Conservation (phyloP, 2,797 vertebrate genomes). For the Neoniphon sammara region DNA sequence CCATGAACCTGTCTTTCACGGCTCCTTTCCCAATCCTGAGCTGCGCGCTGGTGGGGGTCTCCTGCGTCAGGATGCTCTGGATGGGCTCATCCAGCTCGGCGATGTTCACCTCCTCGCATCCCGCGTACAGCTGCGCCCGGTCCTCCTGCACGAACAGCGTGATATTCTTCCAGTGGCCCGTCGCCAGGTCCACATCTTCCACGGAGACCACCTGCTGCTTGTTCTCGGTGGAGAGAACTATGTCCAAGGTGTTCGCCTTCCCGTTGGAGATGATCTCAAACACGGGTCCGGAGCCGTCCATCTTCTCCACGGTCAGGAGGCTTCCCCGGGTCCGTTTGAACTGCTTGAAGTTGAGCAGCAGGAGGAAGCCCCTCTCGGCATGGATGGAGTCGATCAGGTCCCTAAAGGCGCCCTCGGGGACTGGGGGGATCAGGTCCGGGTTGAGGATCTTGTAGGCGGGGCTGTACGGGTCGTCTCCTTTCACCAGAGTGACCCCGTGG, state of each 20-base stretch:
- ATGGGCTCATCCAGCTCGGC: constrained; percentile 92
- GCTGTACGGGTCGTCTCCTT: constrained; percentile 88
- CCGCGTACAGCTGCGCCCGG: constrained; percentile 90
- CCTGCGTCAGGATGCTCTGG: constrained; percentile 91
- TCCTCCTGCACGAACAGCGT: constrained; percentile 94
- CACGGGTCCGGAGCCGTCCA: constrained; percentile 86
- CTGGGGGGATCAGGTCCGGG: constrained; percentile 92
- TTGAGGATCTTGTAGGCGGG: constrained; percentile 94
- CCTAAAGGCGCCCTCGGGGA: constrained; percentile 84
- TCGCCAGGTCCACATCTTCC: constrained; percentile 92
- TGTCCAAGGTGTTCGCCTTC: constrained; percentile 94
- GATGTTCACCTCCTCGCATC: constrained; percentile 93
- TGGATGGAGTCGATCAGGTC: constrained; percentile 86
- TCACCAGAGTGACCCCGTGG: constrained; percentile 90
- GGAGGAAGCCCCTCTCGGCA: constrained; percentile 91
- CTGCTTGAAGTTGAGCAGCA: constrained; percentile 93
- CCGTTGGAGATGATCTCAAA: constrained; percentile 96
- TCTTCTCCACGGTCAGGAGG: constrained; percentile 91
- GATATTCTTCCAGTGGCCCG: constrained; percentile 95
- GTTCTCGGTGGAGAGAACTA: constrained; percentile 92
- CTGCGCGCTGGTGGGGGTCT: constrained; percentile 85
- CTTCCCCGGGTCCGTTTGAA: constrained; percentile 90
- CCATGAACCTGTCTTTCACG: constrained; percentile 94
- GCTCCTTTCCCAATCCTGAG: constrained; percentile 94
- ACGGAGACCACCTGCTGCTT: constrained; percentile 90